Base-by-base conservation (phyloP, 2,888 invertebrate species). In the Trissoscelio sp. region DNA sequence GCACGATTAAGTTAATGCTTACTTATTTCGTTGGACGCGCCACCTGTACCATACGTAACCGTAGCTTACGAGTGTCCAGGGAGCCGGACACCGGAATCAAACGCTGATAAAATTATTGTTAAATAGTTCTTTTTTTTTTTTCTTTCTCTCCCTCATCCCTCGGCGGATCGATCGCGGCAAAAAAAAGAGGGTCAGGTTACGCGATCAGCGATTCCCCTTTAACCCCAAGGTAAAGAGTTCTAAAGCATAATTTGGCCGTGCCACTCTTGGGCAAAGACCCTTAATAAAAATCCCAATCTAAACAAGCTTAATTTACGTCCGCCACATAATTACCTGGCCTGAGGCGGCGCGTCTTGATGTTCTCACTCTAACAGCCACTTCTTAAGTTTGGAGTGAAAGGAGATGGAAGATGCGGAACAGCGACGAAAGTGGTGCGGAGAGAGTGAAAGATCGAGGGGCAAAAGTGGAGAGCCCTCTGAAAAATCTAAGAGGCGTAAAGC, bases 231-330 rank as follows among this genome's bases (percentile, higher is more conserved):
- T 73, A 86, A 79, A 83, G 85, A 87, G 85, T 86, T 88, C 85
- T 84, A 83, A 85, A 85, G 86, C 87, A 87, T 87, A 88, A 89
- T 90, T 90, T 90, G 87, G 85, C 83, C 84, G 86, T 82, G 86
- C 86, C 85, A 86, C 88, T 88, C 87, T 86, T 86, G 87, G 87
- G 87, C 88, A 89, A 89, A 90, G 87, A 87, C 86, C 90, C 89
- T 91, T 91, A 91, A 91, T 91, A 91, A 91, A 91, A 91, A 91
- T 91, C 90, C 89, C 91, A 91, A 91, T 91, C 91, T 89, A 91
- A 91, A 91, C 91, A 91, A 91, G 90, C 91, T 91, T 90, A 91
- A 91, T 91, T 91, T 90, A 91, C 91, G 89, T 90, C 90, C 89
- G 90, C 91, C 90, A 90, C 91, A 91, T 91, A 91, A 91, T 91